phyloP scores from a whole-genome alignment of 2,797 vertebrate genomes.

The Hozukius guyotensis region DNA sequence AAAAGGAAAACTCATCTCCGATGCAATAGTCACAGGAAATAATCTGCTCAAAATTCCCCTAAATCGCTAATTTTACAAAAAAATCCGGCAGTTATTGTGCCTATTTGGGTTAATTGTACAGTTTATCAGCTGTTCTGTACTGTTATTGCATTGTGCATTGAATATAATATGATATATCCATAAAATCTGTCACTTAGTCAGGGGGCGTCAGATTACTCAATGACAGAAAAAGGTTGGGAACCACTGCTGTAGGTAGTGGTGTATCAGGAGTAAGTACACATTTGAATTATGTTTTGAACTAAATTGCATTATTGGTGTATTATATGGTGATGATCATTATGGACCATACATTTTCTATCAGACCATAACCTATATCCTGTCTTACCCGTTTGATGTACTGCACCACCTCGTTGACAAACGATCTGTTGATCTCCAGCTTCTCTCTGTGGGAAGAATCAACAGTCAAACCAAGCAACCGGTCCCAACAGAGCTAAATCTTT shows the following conservation, averaged over 20 bases:
- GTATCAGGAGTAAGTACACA: neutral
- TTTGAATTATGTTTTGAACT: neutral
- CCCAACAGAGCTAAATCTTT: neutral
- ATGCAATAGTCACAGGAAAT: too few relatives aligned
- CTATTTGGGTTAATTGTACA: too few relatives aligned
- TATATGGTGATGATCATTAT: neutral
- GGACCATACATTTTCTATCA: neutral
- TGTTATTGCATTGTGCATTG: too few relatives aligned
- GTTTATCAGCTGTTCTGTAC: too few relatives aligned
- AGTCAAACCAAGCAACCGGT: neutral
- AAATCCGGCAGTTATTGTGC: too few relatives aligned
- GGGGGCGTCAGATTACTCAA: too few relatives aligned
- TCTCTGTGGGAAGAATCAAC: slow-evolving; percentile 80
- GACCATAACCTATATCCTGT: neutral
- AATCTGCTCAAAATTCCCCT: too few relatives aligned
- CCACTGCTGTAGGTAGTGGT: neutral
- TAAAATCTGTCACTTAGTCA: too few relatives aligned
- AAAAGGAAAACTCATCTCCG: too few relatives aligned
- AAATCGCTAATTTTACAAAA: too few relatives aligned
- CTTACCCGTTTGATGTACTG: slow-evolving; percentile 96
- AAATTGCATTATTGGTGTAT: neutral
- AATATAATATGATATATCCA: too few relatives aligned
- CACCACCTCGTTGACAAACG: slow-evolving; percentile 97
- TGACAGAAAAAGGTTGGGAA: too few relatives aligned
- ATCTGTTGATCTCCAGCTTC: slow-evolving; percentile 97